Evolutionary conservation across 2,797 vertebrate genomes (phyloP).

Genomic region (Dendrocincla fuliginosa): DNA sequence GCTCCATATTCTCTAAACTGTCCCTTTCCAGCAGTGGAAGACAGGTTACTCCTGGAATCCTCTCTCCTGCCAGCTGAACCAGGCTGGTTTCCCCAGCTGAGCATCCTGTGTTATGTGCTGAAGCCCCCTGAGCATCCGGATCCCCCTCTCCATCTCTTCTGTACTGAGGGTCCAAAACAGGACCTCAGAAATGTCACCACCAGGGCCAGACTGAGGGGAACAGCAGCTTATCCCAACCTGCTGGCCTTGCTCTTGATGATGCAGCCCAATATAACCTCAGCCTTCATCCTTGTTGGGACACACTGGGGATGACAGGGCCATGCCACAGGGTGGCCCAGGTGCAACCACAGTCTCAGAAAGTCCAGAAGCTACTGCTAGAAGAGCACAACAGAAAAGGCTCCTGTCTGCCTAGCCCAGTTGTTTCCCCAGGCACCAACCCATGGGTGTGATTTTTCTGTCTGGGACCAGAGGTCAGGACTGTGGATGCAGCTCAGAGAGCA

Average conservation of each 20-base stretch:
- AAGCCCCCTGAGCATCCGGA: neutral
- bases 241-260: neutral
- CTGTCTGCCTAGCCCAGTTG: neutral
- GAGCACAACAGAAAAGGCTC: neutral
- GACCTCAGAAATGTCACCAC: neutral
- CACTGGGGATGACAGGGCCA: neutral
- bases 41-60: neutral
- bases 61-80: neutral
- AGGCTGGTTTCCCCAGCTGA: neutral
- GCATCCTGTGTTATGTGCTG: neutral
- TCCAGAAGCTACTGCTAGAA: neutral
- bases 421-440: neutral
- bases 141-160: neutral
- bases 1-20: neutral
- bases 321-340: neutral
- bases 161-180: neutral
- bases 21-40: neutral
- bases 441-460: neutral
- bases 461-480: neutral
- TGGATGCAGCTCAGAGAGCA: neutral
- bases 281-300: neutral
- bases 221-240: rapidly evolving
- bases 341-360: neutral
- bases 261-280: neutral
- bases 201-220: neutral